Evolutionary conservation across 2,888 invertebrate species (phyloP).

Genomic region (Crossocerus cetratus): DNA sequence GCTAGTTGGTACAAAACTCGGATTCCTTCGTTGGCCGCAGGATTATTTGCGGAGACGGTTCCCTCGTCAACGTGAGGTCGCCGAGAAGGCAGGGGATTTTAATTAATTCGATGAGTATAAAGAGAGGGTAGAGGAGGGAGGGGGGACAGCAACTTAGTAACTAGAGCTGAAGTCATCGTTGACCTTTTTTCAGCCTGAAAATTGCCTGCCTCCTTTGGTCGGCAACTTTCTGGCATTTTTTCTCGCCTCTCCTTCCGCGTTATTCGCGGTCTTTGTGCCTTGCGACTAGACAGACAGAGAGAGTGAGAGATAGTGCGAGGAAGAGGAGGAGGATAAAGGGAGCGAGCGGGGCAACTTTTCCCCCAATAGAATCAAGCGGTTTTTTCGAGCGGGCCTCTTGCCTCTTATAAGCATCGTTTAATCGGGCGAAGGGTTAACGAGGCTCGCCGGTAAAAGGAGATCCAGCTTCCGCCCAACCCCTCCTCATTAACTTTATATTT

Average conservation of each 20-base stretch:
- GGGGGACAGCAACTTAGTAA: constrained; percentile 20
- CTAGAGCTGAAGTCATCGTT: constrained; percentile 5
- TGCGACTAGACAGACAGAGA: background rate
- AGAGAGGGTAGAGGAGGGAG: background rate
- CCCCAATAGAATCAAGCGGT: no score
- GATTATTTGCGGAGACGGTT: background rate
- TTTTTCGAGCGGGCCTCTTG: background rate
- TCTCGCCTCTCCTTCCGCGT: background rate
- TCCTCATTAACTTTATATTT: no score
- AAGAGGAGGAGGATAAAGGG: background rate
- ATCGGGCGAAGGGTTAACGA: background rate
- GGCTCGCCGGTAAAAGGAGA: no score
- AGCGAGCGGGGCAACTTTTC: no score
- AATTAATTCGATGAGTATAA: constrained; percentile 49
- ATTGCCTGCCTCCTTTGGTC: constrained; percentile 19
- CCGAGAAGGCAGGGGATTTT: constrained; percentile 43
- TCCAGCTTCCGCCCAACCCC: no score
- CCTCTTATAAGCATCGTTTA: background rate
- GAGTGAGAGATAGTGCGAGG: background rate
- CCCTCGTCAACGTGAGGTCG: constrained; percentile 9
- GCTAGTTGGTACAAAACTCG: no score
- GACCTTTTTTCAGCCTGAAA: constrained; percentile 8
- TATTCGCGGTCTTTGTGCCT: background rate
- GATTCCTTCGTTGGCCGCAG: no score
- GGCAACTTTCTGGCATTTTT: background rate